Evolutionary conservation across 1,140 invertebrate species (phyloP).

Genomic region (Sinonovacula constricta): DNA sequence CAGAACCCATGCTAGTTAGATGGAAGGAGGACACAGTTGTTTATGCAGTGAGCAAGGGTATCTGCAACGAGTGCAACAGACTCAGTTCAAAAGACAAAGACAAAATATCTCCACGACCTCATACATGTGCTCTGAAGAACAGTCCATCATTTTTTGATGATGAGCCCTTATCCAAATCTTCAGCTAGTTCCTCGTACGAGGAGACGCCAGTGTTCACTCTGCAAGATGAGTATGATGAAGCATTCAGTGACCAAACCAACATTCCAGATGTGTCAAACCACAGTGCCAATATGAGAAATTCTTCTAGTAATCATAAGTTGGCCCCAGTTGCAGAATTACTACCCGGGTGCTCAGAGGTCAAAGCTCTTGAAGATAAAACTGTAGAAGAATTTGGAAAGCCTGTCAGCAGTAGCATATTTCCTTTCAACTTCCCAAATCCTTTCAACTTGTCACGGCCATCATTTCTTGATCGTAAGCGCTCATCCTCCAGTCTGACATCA

Average conservation of each 20-base stretch:
- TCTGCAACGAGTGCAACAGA: constrained; percentile 36
- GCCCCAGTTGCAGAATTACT: too few relatives aligned
- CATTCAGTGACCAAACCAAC: too few relatives aligned
- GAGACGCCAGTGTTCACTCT: too few relatives aligned
- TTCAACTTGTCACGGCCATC: neutral
- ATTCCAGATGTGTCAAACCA: too few relatives aligned
- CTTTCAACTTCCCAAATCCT: neutral
- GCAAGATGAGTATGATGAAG: too few relatives aligned
- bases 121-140: constrained; percentile 21
- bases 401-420: neutral
- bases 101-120: constrained; percentile 23
- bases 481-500: neutral
- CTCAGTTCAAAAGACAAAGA: constrained; percentile 18
- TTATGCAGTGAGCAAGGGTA: neutral
- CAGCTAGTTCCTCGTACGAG: too few relatives aligned
- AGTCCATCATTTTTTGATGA: constrained; percentile 27
- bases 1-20: neutral
- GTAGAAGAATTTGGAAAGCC: too few relatives aligned
- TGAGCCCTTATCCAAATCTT: constrained; percentile 31
- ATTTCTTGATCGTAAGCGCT: constrained; percentile 7
- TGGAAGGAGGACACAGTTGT: constrained; percentile 32
- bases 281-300: too few relatives aligned
- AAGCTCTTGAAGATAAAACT: too few relatives aligned
- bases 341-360: too few relatives aligned
- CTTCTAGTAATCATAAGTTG: too few relatives aligned